Base-by-base conservation (phyloP, 2,888 invertebrate species). In the Lymantria monacha region DNA sequence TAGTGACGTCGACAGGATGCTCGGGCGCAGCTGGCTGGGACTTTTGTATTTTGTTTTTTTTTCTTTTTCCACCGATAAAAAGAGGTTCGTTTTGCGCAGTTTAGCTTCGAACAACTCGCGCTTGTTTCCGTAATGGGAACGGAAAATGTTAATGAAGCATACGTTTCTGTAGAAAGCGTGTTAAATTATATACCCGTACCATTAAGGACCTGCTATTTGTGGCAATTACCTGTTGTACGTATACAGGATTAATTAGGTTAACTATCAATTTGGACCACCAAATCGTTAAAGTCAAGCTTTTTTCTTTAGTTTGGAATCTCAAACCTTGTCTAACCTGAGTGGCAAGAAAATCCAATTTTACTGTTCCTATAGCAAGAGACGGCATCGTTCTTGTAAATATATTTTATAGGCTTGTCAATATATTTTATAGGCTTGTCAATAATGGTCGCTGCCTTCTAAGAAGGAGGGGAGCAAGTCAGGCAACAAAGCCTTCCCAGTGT, bases 11-110 rank as follows among this genome's bases (percentile, higher is more conserved):
- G 83, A 86, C 89, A 89, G 90, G 89, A 90, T 89, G 88, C 88
- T 73, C 85, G 72, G 70, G 83, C 87, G 90, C 90, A 90, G 89
- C 89, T 90, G 90, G 87, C 77, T 87, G 86, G 85, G 83, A 85
- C 84, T 79, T 85, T 87, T 79, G 78, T 81, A 67, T 85, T 82
- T 81, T 84, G 79, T 67, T 79, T 77, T 72, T 76, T 71, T 74
- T 74, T 73, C 70, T 76, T 79, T 80, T 79, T 76, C 72, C 67
- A 61, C 64, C 58, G 56, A 79, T 74, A 85, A 83, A 86, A 88
- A 88, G 83, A 83, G 76, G 81, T 81, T 82, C 78, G 85, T 85
- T 89, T 87, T 84, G 88, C 86, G 84, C 81, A 81, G 81, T 79
- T 87, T 84, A 77, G 72, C 79, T 80, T 72, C 69, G 74, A 76